Conservation (phyloP, 2,888 invertebrate genomes). For the Oligia strigilis region DNA sequence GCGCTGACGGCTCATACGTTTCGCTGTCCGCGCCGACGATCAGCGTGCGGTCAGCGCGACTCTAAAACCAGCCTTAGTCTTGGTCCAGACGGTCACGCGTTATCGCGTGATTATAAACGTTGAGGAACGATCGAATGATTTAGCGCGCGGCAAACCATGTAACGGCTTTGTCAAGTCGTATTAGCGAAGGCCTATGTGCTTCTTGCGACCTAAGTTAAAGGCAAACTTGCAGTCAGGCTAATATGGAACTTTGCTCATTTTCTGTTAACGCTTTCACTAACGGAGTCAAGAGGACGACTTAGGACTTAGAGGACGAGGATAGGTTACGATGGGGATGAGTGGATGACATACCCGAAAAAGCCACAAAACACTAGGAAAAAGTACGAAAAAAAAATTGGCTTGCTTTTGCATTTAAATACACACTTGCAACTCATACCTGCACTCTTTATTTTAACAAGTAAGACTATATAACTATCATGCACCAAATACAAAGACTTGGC, state of each 20-base stretch:
- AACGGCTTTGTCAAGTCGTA: background rate
- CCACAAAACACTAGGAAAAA: background rate
- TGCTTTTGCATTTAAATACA: background rate
- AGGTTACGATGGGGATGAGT: no score
- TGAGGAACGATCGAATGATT: background rate
- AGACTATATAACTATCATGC: background rate
- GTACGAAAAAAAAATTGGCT: no score
- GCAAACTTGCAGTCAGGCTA: background rate
- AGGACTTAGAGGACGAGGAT: background rate
- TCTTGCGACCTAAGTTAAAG: background rate
- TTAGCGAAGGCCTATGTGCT: background rate
- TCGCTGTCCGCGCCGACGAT: no score
- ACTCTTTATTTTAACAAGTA: background rate
- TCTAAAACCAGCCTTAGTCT: background rate
- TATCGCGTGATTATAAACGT: conserved; percentile 1
- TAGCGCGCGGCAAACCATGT: background rate
- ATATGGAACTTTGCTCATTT: background rate
- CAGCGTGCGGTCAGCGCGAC: no score
- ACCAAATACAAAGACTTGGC: background rate
- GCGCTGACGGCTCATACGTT: no score
- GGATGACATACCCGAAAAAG: background rate
- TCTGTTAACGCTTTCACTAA: background rate
- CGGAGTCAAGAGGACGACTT: background rate
- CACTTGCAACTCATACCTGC: no score
- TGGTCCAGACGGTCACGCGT: conserved; percentile 20